phyloP scores from a whole-genome alignment of 2,888 invertebrate species.

The Pecten maximus region DNA sequence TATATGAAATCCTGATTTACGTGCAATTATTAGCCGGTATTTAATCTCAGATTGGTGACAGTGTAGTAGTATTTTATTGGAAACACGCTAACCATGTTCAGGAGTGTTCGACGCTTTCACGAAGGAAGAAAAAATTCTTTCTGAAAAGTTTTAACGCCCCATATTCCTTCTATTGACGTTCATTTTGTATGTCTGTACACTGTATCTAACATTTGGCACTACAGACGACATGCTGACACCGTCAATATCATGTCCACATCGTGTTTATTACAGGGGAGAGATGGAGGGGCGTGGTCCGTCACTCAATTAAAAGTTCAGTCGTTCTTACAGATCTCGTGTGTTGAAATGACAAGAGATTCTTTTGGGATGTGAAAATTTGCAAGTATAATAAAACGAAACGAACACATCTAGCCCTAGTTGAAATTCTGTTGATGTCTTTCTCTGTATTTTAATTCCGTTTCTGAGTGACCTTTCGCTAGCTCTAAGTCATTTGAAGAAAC shows the following conservation, averaged over 20 bases:
- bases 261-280: not conserved
- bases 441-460: not conserved
- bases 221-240: not conserved
- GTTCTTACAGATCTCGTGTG: not conserved
- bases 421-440: constrained; percentile 20
- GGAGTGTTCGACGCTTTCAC: not conserved
- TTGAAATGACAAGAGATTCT: not conserved
- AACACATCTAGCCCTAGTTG: constrained; percentile 16
- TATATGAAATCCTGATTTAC: not conserved
- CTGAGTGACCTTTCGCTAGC: not conserved
- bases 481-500: not conserved
- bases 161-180: not conserved
- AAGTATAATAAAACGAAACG: constrained; percentile 4
- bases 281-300: not conserved
- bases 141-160: not conserved
- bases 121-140: not conserved
- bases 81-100: not conserved
- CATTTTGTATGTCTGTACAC: not conserved
- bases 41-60: not conserved
- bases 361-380: constrained; percentile 23
- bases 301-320: constrained; percentile 14
- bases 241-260: not conserved
- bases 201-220: not conserved
- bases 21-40: too few relatives aligned
- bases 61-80: not conserved